Base-by-base conservation (phyloP, 2,797 vertebrate genomes). In the Diglossa cyanea region DNA sequence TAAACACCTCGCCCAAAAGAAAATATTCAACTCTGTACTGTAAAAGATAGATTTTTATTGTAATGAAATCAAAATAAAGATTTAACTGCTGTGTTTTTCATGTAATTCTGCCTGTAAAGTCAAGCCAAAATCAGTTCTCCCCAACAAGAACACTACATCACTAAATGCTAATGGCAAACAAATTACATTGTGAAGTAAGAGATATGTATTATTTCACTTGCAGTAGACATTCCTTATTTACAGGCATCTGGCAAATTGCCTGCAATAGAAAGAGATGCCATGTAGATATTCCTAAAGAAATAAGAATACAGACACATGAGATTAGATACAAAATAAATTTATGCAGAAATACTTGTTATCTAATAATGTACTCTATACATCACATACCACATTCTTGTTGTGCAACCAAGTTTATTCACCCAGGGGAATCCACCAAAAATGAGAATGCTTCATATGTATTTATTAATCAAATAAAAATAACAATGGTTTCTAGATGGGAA, bases 401-500 rank as follows among this genome's bases (percentile, higher is more conserved):
- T 45, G 47, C 84, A 88, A 90, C 37, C 50, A 92, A 80, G 67
- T 72, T 85, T 75, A 78, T 74, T 85, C 68, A 90, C 61, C 61
- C 11, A 9, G 50, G 79, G 60, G 73, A 94, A 51, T 10, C 67
- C 5, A 7, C 48, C 67, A 72, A 92, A 89, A 94, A 74, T 67
- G 35, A 80, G 42, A 70, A 33, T 55, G 35, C 48, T 86, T 92
- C 26, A 17, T 55, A 86, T 79, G 65, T 60, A 88, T 72, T 90
- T 92, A 90, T 96, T 92, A 62, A 90, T 90, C 42, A 91, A 86
- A 72, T 90, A 87, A 91, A 85, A 96, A 86, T 79, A 89, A 79
- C 55, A 82, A 61, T 90, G 55, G 39, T 84, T 95, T 93, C 75
- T 57, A 86, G 77, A 95, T 91, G 86, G 89, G 75, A 96, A 86